Evolutionary conservation across 1,140 invertebrate species (phyloP).

Genomic region (Dryas iulia): DNA sequence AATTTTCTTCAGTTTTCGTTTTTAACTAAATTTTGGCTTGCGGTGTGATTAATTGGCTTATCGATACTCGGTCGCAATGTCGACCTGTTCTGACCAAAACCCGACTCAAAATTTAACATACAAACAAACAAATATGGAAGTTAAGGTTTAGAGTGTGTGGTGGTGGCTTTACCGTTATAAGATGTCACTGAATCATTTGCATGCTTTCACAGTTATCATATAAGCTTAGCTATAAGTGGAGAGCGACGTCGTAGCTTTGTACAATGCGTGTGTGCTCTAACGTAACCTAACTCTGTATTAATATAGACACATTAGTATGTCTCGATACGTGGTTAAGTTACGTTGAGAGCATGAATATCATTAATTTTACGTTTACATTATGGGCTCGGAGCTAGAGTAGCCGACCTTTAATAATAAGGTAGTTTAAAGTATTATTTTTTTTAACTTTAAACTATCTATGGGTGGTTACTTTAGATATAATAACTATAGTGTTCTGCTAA

Average conservation of each 20-base stretch:
- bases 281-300: constrained; percentile 24
- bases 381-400: constrained; percentile 65
- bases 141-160: constrained; percentile 79
- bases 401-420: constrained; percentile 8
- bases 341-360: constrained; percentile 17
- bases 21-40: constrained; percentile 76
- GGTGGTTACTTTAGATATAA: not conserved
- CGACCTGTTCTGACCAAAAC: constrained; percentile 43
- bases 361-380: constrained; percentile 10
- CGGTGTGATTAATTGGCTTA: constrained; percentile 79
- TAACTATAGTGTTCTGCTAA: not conserved
- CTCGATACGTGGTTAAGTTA: constrained; percentile 9
- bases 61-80: constrained; percentile 35
- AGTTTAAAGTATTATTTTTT: not conserved
- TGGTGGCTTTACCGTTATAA: constrained; percentile 73
- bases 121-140: constrained; percentile 63
- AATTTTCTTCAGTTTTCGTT: constrained; percentile 72
- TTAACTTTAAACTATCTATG: not conserved
- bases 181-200: constrained; percentile 72
- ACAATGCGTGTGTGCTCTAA: constrained; percentile 42
- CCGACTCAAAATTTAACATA: constrained; percentile 73
- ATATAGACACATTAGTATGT: no score
- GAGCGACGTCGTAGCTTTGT: constrained; percentile 59
- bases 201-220: constrained; percentile 73
- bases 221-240: constrained; percentile 68